Evolutionary conservation across 2,888 invertebrate genomes (phyloP), one percentile per base, ranked within the genome.

Genomic region (Amphiduros pacificus): DNA sequence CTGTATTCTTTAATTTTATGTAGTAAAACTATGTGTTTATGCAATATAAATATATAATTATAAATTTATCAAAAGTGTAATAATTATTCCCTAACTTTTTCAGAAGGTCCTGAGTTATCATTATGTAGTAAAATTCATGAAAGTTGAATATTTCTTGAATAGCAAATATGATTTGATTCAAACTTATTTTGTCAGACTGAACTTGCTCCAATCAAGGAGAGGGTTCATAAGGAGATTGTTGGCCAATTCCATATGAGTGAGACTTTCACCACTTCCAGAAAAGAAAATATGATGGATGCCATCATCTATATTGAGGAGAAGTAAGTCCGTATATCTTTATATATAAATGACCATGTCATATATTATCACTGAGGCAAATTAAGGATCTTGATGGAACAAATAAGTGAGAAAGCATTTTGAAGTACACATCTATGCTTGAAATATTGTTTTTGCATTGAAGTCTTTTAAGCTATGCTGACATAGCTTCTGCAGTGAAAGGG

Each of bases 231-330:
- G 6, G 76, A 77, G 53, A 67, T 76, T 3, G 71, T 74, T 0
- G 68, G 65, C 14, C 57, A 58, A 27, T 73, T 69, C 44, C 67
- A 72, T 48, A 64, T 76, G 69, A 66, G 65, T 54, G 67, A 67
- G 50, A 64, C 68, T 1, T 77, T 76, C 53, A 57, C 66, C 11
- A 59, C 54, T 0, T 70, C 77, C 3, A 57, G 67, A 24, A 53
- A 63, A 4, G 67, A 69, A 17, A 73, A 71, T 0, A 77, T 77
- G 71, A 48, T 58, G 40, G 40, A 63, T 20, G 63, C 73, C 22
- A 61, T 76, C 14, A 55, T 66, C 2, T 73, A 72, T 60, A 71
- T 77, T 22, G 67, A 71, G 9, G 61, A 70, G 32, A 68, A 62
- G 76, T 76, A 58, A 63, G 72, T 60, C n/a, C 41, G 20, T 4